Evolutionary conservation across 2,113 vertebrate genomes (phyloP).

Genomic region (Coryphaenoides rupestris): DNA sequence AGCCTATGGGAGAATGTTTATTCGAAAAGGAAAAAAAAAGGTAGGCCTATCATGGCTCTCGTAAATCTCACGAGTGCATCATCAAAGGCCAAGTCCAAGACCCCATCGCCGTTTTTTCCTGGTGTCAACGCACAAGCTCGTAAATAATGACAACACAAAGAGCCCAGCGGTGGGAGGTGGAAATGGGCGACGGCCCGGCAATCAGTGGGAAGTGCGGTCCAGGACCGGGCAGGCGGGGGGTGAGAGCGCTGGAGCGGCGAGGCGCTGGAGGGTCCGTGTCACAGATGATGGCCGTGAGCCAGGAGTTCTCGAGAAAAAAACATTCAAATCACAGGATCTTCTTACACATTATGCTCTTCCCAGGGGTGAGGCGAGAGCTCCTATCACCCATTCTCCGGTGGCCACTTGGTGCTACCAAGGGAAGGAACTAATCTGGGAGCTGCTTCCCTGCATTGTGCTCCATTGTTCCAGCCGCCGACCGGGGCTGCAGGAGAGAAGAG

Average conservation of each 20-base stretch:
- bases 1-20: background rate
- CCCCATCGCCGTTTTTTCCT: conserved; percentile 27
- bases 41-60: too few species aligned
- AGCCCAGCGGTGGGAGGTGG: conserved; percentile 22
- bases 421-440: conserved; percentile 74
- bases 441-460: conserved; percentile 75
- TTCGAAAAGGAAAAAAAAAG: too few species aligned
- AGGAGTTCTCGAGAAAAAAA: conserved; percentile 42
- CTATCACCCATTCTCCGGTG: conserved; percentile 52
- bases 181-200: conserved; percentile 33
- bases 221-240: conserved; percentile 21
- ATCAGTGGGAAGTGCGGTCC: conserved; percentile 41
- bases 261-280: too few species aligned
- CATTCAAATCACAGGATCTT: conserved; percentile 62
- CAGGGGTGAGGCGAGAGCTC: conserved; percentile 42
- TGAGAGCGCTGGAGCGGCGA: too few species aligned
- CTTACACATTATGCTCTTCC: conserved; percentile 51
- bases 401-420: conserved; percentile 53
- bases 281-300: conserved; percentile 34
- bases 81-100: too few species aligned
- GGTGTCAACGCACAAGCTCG: conserved; percentile 18
- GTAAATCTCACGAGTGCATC: too few species aligned
- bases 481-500: conserved; percentile 39
- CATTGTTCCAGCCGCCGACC: conserved; percentile 48
- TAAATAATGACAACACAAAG: conserved; percentile 47